Evolutionary conservation across 1,140 invertebrate genomes (phyloP), one percentile per base, ranked within the genome.

Genomic region (Papilio glaucus): DNA sequence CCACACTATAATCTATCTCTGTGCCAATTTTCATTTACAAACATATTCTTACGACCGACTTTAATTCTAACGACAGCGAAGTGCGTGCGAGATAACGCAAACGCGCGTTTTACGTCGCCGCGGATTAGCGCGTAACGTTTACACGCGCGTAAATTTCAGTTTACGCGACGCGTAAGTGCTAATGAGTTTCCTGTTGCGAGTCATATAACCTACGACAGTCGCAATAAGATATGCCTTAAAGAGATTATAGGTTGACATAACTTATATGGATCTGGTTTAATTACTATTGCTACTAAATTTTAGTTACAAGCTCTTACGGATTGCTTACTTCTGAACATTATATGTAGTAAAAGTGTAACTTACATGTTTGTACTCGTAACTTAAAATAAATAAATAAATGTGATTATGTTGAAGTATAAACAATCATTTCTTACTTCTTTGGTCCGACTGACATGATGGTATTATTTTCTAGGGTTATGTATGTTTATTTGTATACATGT

Each of bases 151-250:
- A 72, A 76, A 77, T 62, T 60, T 62, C 53, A 29, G 57, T 71
- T 73, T 73, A 73, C 70, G 57, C 45, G 39, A 57, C 57, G 69
- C 42, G 70, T 74, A 75, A 75, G 74, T 81, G 79, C 79, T 81
- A 81, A 81, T 81, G 79, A 78, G 79, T 74, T 75, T 74, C 37
- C 61, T 72, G 72, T 78, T 80, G 74, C 49, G 74, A 65, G 75
- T 12, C 42, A 68, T 69, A 42, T 72, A 72, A 75, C 62, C 65
- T 75, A 74, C 67, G 72, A 41, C 57, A 26, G 38, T 39, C 39
- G 67, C 45, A 57, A 73, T 76, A 76, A 76, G 65, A 26, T 60
- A 24, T 57, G 49, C 13, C 57, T 24, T 60, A 71, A 71, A 71
- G 41, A 9, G 69, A 71, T 60, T 71, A 71, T 60, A 60, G 69